phyloP scores from a whole-genome alignment of 2,113 vertebrate species.

The Ammodytes marinus region DNA sequence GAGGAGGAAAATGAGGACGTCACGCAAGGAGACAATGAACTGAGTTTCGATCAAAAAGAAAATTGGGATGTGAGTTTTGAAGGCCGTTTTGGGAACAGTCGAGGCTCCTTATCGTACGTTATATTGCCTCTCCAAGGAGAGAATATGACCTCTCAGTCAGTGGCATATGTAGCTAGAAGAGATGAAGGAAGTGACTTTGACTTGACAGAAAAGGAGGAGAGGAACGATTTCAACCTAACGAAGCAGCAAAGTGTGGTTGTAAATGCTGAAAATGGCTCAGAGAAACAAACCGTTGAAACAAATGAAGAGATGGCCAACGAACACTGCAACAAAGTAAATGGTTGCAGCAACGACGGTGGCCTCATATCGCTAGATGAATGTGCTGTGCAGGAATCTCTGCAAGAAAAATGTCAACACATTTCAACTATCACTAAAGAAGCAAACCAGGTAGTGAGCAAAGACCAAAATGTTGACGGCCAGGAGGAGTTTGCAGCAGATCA shows the following conservation, averaged over 20 bases:
- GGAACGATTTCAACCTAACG: slow-evolving; percentile 11
- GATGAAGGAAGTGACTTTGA: slow-evolving; percentile 83
- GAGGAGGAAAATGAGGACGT: slow-evolving; percentile 18
- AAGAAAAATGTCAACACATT: slow-evolving; percentile 17
- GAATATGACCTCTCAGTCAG: slow-evolving; percentile 31
- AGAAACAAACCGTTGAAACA: background rate
- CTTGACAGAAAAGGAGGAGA: slow-evolving; percentile 68
- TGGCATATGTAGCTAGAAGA: slow-evolving; percentile 78
- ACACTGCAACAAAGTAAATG: background rate
- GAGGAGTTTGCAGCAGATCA: background rate
- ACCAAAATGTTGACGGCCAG: background rate
- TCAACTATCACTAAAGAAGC: slow-evolving; percentile 5
- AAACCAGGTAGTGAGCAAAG: background rate
- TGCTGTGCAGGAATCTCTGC: background rate
- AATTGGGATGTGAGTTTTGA: slow-evolving; percentile 21
- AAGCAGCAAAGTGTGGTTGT: slow-evolving; percentile 6
- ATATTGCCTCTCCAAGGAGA: slow-evolving; percentile 26
- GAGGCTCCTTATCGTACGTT: slow-evolving; percentile 8
- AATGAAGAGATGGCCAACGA: slow-evolving; percentile 9
- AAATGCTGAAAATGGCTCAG: background rate
- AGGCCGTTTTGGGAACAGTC: slow-evolving; percentile 3
- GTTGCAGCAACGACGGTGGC: background rate
- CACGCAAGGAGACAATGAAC: slow-evolving; percentile 21
- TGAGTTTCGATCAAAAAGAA: slow-evolving; percentile 30
- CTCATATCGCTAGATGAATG: background rate